Conservation (phyloP, 2,113 vertebrate species). For the Zosterops japonicus region DNA sequence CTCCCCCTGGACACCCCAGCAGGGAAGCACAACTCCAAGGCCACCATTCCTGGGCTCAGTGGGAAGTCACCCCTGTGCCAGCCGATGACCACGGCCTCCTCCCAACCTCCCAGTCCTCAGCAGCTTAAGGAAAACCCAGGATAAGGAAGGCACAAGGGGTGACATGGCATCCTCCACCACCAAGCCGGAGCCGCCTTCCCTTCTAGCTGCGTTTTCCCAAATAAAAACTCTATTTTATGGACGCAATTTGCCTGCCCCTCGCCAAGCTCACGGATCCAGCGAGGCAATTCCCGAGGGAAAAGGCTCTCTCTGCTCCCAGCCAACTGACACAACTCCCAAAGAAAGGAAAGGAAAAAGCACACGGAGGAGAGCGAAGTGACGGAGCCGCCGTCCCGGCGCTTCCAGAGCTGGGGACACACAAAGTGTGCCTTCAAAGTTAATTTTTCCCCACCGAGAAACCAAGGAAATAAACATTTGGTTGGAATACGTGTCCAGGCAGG, state of each 20-base stretch:
- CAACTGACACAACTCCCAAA: not conserved
- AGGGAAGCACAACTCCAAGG: not conserved
- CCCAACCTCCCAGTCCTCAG: not conserved
- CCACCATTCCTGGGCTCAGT: not conserved
- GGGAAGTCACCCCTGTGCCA: not conserved
- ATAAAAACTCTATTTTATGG: not conserved
- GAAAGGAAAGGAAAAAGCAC: not conserved
- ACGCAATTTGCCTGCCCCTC: not conserved
- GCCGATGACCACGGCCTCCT: not conserved
- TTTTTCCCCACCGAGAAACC: not conserved
- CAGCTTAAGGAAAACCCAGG: not conserved
- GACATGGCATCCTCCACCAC: not conserved
- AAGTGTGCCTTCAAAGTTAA: not conserved
- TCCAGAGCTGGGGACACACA: not conserved
- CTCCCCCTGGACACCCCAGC: accelerated
- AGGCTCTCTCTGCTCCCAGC: not conserved
- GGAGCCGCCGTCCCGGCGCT: not conserved
- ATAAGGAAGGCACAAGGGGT: accelerated
- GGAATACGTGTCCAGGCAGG: not conserved
- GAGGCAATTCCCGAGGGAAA: accelerated
- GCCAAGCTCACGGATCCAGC: not conserved
- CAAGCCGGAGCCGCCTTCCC: accelerated
- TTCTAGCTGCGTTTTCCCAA: not conserved
- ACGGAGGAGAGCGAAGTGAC: not conserved
- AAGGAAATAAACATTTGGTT: not conserved